phyloP scores from a whole-genome alignment of 2,888 invertebrate genomes.

The Malacosoma neustria region DNA sequence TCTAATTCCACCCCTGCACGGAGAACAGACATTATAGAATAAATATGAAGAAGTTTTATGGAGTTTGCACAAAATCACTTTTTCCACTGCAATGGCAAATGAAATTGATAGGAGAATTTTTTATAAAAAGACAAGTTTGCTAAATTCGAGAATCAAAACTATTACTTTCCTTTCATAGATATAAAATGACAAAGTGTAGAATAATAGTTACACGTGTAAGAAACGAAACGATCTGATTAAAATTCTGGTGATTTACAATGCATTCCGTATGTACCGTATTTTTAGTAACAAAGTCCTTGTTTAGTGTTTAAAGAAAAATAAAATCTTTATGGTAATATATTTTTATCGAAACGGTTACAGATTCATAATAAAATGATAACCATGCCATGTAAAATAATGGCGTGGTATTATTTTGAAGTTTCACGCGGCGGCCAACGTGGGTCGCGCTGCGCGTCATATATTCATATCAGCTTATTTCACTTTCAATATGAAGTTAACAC shows the following conservation, averaged over 20 bases:
- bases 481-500: conserved; percentile 40
- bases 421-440: conserved; percentile 53
- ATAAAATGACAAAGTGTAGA: no score
- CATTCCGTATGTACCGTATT: conserved; percentile 12
- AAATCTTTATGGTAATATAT: conserved; percentile 41
- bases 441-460: conserved; percentile 20
- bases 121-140: no score
- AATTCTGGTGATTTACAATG: conserved; percentile 16
- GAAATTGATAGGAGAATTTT: no score
- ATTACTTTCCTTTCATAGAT: no score
- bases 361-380: conserved; percentile 57
- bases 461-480: conserved; percentile 47
- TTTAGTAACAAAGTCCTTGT: conserved; percentile 22
- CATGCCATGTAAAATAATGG: conserved; percentile 38
- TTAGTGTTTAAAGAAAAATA: conserved; percentile 25
- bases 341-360: conserved; percentile 35
- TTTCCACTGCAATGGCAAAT: no score
- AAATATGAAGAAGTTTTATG: no score
- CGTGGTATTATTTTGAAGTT: conserved; percentile 29
- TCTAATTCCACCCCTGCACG: no score
- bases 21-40: no score
- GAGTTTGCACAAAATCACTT: no score
- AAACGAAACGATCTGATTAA: no score
- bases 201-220: no score
- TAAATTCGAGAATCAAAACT: no score